phyloP scores from a whole-genome alignment of 2,888 invertebrate genomes.

The Phytoseiulus persimilis region DNA sequence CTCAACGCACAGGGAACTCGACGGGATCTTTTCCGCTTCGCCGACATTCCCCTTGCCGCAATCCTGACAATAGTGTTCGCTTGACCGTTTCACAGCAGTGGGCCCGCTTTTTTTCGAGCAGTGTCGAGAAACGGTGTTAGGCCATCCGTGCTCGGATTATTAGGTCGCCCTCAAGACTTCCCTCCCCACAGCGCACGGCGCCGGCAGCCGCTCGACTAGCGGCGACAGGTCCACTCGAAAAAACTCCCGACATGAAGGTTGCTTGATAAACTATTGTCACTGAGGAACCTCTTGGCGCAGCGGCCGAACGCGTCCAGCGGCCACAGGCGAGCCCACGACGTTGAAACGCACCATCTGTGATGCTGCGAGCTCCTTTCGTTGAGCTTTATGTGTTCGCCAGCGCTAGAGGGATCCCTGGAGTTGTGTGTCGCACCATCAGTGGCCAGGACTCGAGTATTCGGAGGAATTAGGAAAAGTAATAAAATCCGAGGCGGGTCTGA shows the following conservation, averaged over 20 bases:
- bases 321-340: not conserved
- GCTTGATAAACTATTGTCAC: not conserved
- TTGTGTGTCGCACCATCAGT: not conserved
- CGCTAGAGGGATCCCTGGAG: not conserved
- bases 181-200: not conserved
- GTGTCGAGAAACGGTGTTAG: not conserved
- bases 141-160: constrained; percentile 26
- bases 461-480: not conserved
- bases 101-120: not conserved
- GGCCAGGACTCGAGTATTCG: not conserved
- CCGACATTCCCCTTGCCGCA: not conserved
- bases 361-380: not conserved
- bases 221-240: not conserved
- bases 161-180: not conserved
- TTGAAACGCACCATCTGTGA: not conserved
- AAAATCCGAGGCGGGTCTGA: not conserved
- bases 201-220: not conserved
- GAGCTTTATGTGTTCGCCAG: not conserved
- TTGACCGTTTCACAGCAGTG: not conserved
- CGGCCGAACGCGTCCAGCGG: not conserved
- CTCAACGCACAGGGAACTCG: not conserved
- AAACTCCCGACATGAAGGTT: not conserved
- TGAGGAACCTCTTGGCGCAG: not conserved
- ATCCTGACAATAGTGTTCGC: not conserved
- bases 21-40: not conserved